Conservation (phyloP, 1,140 invertebrate species). For the Drosophila prosaltans region DNA sequence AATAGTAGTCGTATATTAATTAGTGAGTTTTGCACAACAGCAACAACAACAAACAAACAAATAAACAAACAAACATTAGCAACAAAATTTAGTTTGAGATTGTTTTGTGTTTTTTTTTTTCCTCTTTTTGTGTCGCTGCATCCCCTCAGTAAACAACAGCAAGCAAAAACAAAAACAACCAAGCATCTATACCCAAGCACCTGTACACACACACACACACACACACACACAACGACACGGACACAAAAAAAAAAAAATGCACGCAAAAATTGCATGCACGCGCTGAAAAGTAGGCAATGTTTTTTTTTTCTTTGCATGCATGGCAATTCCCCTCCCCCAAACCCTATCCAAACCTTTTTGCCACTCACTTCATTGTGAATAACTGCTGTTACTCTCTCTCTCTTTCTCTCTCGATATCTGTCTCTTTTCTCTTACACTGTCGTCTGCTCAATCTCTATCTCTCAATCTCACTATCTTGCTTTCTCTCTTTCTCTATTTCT, state of each 20-base stretch:
- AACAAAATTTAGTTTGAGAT: constrained; percentile 50
- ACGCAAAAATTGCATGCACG: constrained; percentile 34
- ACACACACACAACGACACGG: constrained; percentile 21
- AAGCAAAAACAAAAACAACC: constrained; percentile 28
- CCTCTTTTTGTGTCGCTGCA: constrained; percentile 21
- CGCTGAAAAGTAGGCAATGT: constrained; percentile 60
- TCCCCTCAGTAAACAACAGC: constrained; percentile 15
- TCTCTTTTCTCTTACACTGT: constrained; percentile 6
- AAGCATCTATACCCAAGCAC: constrained; percentile 30
- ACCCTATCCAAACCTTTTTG: constrained; percentile 4
- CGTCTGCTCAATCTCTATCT: neutral
- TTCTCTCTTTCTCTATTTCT: constrained; percentile 16
- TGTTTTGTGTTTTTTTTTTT: constrained; percentile 58
- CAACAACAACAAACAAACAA: constrained; percentile 36
- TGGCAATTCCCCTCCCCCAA: constrained; percentile 12
- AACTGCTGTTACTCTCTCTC: constrained; percentile 42
- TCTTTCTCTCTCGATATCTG: constrained; percentile 36
- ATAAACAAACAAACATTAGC: constrained; percentile 31
- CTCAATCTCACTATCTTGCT: constrained; percentile 25
- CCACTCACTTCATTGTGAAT: constrained; percentile 71
- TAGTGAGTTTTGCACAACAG: constrained; percentile 50
- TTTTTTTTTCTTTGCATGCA: constrained; percentile 32
- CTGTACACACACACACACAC: constrained; percentile 7
- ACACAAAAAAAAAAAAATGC: constrained; percentile 1
- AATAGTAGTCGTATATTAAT: constrained; percentile 30